A percentile compares a stretch with the other conserved stretches of the same genome.
These are phyloP conservation scores for Solen grandis DNA, from an alignment of 1,140 invertebrate species.

Conservation along the genomic window DNA sequence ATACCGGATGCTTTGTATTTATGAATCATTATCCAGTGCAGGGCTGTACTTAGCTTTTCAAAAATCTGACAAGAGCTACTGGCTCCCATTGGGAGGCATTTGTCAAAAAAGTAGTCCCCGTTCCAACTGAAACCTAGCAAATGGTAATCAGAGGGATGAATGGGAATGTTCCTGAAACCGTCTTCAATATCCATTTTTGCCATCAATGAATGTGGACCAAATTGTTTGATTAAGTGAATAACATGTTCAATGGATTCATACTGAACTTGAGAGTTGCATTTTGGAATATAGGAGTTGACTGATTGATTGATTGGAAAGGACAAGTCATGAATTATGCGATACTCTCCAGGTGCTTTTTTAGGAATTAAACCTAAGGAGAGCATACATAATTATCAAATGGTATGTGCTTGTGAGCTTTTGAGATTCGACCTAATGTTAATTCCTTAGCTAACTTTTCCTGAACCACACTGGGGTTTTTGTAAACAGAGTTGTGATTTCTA, in stretches of 20 bases:
- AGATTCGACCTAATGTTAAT: slow-evolving; percentile 6
- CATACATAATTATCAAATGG: slow-evolving; percentile 1
- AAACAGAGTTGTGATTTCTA: not conserved
- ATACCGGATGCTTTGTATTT: not conserved
- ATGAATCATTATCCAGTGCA: slow-evolving; percentile 36
- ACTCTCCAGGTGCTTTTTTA: slow-evolving; percentile 49
- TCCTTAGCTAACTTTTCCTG: slow-evolving; percentile 39
- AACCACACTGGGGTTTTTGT: not conserved
- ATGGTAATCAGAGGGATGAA: slow-evolving; percentile 42
- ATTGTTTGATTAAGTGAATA: slow-evolving; percentile 1
- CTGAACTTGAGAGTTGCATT: slow-evolving; percentile 7
- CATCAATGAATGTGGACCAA: slow-evolving; percentile 9
- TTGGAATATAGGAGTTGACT: slow-evolving; percentile 49
- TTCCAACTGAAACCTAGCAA: slow-evolving; percentile 56
- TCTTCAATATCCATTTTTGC: slow-evolving; percentile 54
- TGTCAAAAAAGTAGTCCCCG: slow-evolving; percentile 28
- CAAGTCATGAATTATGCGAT: slow-evolving; percentile 56
- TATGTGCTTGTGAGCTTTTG: not conserved
- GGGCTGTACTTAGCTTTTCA: slow-evolving; percentile 47
- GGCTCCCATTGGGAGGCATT: slow-evolving; percentile 17
- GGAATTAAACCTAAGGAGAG: slow-evolving; percentile 51
- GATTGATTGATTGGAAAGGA: slow-evolving; percentile 40
- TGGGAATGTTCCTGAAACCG: slow-evolving; percentile 43
- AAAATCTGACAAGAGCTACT: slow-evolving; percentile 13
- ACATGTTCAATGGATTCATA: slow-evolving; percentile 50